phyloP scores from a whole-genome alignment of 1,140 invertebrate genomes.

The Magallana angulata region DNA sequence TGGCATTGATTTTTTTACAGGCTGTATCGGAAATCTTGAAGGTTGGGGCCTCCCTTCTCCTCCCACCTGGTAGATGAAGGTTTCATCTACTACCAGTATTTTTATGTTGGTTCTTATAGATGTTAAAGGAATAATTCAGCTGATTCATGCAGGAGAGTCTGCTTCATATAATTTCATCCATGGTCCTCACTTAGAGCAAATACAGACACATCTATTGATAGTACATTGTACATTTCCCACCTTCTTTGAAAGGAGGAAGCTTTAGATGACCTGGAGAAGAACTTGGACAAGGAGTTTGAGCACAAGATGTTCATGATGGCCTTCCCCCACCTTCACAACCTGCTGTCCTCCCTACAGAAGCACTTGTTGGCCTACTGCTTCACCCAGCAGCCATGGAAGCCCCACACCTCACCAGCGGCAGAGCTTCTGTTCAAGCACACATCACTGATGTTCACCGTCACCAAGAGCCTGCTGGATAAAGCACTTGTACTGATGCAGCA shows the following conservation, averaged over 20 bases:
- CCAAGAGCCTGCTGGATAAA: slow-evolving; percentile 80
- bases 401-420: slow-evolving; percentile 63
- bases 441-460: slow-evolving; percentile 80
- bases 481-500: slow-evolving; percentile 55
- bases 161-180: no score
- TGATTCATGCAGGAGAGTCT: no score
- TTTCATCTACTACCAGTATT: no score
- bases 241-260: slow-evolving; percentile 74
- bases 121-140: no score
- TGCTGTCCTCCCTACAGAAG: slow-evolving; percentile 83
- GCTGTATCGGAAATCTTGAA: no score
- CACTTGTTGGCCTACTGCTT: slow-evolving; percentile 82
- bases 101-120: no score
- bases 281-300: slow-evolving; percentile 69
- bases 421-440: slow-evolving; percentile 81
- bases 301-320: slow-evolving; percentile 33
- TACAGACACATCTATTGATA: no score
- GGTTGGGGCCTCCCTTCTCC: no score
- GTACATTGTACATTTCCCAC: no score
- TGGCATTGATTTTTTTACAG: no score
- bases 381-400: slow-evolving; percentile 57
- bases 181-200: no score
- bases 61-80: no score
- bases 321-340: slow-evolving; percentile 79
- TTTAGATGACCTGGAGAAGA: slow-evolving; percentile 77